Evolutionary conservation across 1,140 invertebrate species (phyloP).

Genomic region (Drosophila arizonae): DNA sequence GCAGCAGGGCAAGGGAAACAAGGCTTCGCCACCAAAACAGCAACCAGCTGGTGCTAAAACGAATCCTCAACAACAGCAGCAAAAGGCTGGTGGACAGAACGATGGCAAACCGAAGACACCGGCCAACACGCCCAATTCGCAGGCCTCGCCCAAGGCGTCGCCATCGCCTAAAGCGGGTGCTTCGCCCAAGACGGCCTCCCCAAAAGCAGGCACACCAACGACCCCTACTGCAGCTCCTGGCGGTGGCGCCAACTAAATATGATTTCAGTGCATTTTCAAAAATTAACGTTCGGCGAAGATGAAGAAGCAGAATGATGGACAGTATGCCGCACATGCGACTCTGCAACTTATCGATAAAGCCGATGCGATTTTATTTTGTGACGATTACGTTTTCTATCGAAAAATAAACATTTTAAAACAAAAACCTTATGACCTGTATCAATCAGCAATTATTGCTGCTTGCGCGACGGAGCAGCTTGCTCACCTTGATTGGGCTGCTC

Average conservation of each 20-base stretch:
- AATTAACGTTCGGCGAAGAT: slow-evolving; percentile 9
- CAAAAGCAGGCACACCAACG: slow-evolving; percentile 54
- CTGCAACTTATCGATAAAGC: slow-evolving; percentile 22
- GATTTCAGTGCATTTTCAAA: slow-evolving; percentile 59
- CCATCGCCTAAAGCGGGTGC: slow-evolving; percentile 47
- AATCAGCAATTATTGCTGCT: slow-evolving; percentile 28
- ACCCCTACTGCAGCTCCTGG: slow-evolving; percentile 18
- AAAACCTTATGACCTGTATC: slow-evolving; percentile 11
- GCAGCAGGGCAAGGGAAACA: slow-evolving; percentile 46
- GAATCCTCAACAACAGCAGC: slow-evolving; percentile 24
- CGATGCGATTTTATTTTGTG: slow-evolving; percentile 32
- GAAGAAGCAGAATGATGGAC: slow-evolving; percentile 7
- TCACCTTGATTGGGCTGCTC: slow-evolving; percentile 26
- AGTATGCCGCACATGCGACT: slow-evolving; percentile 8
- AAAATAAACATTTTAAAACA: slow-evolving; percentile 37
- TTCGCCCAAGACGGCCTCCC: slow-evolving; percentile 51
- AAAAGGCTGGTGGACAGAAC: slow-evolving; percentile 14
- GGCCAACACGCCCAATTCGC: slow-evolving; percentile 44
- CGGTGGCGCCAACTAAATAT: slow-evolving; percentile 49
- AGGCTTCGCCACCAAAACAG: slow-evolving; percentile 61
- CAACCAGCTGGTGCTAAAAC: slow-evolving; percentile 20
- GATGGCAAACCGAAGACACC: slow-evolving; percentile 55
- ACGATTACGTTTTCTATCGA: slow-evolving; percentile 41
- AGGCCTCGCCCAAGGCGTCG: slow-evolving; percentile 45
- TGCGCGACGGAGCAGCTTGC: slow-evolving; percentile 18